A percentile compares a stretch with the other conserved stretches of the same genome.
Evolutionary conservation across 2,113 vertebrate genomes (phyloP).

Genomic region (Ceyx margarethae): DNA sequence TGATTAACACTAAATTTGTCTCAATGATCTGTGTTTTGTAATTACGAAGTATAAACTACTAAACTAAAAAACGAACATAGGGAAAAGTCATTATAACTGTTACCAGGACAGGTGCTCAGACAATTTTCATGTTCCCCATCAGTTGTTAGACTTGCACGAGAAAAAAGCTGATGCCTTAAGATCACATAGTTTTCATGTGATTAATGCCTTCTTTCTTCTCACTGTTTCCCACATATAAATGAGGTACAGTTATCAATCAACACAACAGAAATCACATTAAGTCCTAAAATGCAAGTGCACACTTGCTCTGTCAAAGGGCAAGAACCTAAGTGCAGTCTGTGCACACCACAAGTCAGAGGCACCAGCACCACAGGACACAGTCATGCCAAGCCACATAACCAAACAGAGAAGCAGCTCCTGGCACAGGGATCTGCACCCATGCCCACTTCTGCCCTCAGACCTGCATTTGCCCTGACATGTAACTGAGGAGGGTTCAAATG

Average conservation of each 20-base stretch:
- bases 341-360: not conserved
- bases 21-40: not conserved
- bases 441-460: not conserved
- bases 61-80: not conserved
- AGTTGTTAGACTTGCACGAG: not conserved
- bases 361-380: fast-evolving
- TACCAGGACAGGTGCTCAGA: not conserved
- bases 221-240: not conserved
- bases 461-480: not conserved
- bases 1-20: not conserved
- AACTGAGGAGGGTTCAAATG: not conserved
- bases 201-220: not conserved
- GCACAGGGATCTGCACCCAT: fast-evolving
- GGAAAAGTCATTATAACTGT: not conserved
- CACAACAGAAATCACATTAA: not conserved
- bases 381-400: not conserved
- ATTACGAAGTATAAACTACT: not conserved
- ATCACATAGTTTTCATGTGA: not conserved
- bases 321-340: not conserved
- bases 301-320: not conserved
- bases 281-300: not conserved
- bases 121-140: not conserved
- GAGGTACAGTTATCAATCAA: not conserved
- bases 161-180: not conserved
- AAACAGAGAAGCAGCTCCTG: fast-evolving